Conservation (phyloP, 2,888 invertebrate genomes). For the Alcis repandata region DNA sequence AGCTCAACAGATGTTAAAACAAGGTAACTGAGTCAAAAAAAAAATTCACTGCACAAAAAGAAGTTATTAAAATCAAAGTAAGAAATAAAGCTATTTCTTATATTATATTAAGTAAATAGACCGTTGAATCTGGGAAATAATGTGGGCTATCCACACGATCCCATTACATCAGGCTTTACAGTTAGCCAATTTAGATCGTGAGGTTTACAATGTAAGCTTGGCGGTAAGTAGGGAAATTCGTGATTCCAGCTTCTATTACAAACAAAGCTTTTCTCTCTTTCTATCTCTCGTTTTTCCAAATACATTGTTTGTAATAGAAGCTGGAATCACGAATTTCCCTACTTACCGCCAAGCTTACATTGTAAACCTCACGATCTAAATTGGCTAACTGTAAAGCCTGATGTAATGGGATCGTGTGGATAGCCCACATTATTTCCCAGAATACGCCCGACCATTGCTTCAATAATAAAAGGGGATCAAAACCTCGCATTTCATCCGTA, state of each 20-base stretch:
- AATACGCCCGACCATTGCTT: slow-evolving; percentile 26
- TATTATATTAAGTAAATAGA: too few species aligned
- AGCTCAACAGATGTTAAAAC: not conserved
- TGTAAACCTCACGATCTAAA: slow-evolving; percentile 24
- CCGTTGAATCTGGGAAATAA: slow-evolving; percentile 34
- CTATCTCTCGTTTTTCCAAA: too few species aligned
- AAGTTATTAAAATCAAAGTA: not conserved
- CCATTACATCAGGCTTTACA: slow-evolving; percentile 35
- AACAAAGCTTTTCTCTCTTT: too few species aligned
- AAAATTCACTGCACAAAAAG: not conserved
- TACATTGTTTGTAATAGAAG: not conserved
- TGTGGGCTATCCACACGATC: slow-evolving; percentile 20
- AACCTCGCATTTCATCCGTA: slow-evolving; percentile 30
- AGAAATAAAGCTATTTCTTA: too few species aligned
- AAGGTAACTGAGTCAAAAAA: not conserved
- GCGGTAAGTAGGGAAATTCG: slow-evolving; percentile 8
- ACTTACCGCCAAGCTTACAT: slow-evolving; percentile 12
- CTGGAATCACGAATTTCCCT: slow-evolving; percentile 8
- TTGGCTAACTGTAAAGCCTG: slow-evolving; percentile 36
- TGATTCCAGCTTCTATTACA: not conserved
- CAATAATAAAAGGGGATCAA: slow-evolving; percentile 37
- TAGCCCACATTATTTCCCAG: slow-evolving; percentile 26
- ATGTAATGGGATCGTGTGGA: slow-evolving; percentile 31
- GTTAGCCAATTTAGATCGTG: slow-evolving; percentile 31
- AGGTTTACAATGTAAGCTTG: slow-evolving; percentile 19